These are phyloP conservation scores for Toxonevra muliebris DNA, from an alignment of 2,888 invertebrate genomes.

Conservation along the genomic window DNA sequence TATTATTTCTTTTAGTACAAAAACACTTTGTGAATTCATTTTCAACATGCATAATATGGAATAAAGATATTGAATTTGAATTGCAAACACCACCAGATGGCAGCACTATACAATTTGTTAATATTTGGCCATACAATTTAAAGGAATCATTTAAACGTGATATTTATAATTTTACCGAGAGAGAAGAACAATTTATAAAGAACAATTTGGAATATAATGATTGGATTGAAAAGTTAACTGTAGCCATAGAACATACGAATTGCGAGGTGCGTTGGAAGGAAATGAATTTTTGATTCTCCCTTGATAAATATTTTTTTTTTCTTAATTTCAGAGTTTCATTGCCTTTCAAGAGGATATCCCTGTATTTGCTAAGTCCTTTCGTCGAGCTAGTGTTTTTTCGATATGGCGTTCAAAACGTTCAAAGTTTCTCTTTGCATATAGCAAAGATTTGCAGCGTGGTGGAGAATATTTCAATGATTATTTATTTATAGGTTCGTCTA, in stretches of 20 bases:
- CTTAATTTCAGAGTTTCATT: constrained; percentile 43
- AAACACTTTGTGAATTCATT: constrained; percentile 38
- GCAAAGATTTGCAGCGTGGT: constrained; percentile 38
- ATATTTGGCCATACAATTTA: constrained; percentile 32
- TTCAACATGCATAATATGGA: constrained; percentile 40
- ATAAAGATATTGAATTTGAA: constrained; percentile 32
- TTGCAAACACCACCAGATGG: constrained; percentile 13
- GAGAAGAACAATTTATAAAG: constrained; percentile 20
- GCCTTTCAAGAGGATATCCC: constrained; percentile 57
- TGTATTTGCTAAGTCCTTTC: constrained; percentile 48
- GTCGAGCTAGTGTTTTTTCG: constrained; percentile 50
- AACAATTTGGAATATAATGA: constrained; percentile 31
- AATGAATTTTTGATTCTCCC: neutral
- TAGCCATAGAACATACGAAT: constrained; percentile 35
- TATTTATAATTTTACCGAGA: constrained; percentile 34
- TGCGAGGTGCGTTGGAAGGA: constrained; percentile 41
- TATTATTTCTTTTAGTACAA: constrained; percentile 33
- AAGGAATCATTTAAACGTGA: constrained; percentile 31
- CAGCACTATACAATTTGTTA: constrained; percentile 32
- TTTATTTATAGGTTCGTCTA: constrained; percentile 51
- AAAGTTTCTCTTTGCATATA: constrained; percentile 52
- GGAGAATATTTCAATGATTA: constrained; percentile 39
- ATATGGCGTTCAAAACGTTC: constrained; percentile 50
- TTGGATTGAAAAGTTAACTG: constrained; percentile 35
- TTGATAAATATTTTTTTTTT: neutral